Evolutionary conservation across 2,888 invertebrate species (phyloP), one percentile per base, ranked within the genome.

Genomic region (Trissolcus japonicus): DNA sequence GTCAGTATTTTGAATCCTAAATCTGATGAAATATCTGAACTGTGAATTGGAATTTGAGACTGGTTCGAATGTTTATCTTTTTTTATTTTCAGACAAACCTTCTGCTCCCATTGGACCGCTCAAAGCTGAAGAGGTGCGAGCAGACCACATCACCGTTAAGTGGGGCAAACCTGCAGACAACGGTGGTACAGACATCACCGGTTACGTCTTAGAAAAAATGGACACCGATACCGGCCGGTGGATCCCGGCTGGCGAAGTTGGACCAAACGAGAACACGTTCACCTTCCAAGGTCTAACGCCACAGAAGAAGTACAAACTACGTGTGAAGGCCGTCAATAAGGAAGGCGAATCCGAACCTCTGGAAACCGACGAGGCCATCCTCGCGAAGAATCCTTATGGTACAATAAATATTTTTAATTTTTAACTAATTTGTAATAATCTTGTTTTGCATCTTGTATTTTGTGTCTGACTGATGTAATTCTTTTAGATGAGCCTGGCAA

Each of bases 311-410:
- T 99, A 99, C 91, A 98, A 97, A 90, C 98, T 99, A 91, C 93
- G 99, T 80, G 98, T 99, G 0, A 96, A 96, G 81, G 99, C 99
- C 40, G 95, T 98, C 66, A 99, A 99, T 89, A 97, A 97, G 87
- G 98, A 98, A 90, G 99, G 99, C 53, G 97, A 98, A 90, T 98
- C 98, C 1, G 98, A 98, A 80, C 97, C 98, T 50, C 91, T 99
- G 80, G 97, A 97, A 89, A 96, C 96, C 13, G 94, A 94, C 55
- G 95, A 96, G 80, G 92, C 95, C 55, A 96, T 98, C 82, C 85
- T 95, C 69, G 98, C 98, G 53, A 98, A 95, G 90, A 98, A 99
- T 92, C 99, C 99, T 61, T 99, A 97, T 88, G 98, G 95, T 95
- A 51, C 17, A 6, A 2, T 25, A 4, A 25, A 25, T 25, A 6